Conservation (phyloP, 2,797 vertebrate species). For the Distichodus sexfasciatus region DNA sequence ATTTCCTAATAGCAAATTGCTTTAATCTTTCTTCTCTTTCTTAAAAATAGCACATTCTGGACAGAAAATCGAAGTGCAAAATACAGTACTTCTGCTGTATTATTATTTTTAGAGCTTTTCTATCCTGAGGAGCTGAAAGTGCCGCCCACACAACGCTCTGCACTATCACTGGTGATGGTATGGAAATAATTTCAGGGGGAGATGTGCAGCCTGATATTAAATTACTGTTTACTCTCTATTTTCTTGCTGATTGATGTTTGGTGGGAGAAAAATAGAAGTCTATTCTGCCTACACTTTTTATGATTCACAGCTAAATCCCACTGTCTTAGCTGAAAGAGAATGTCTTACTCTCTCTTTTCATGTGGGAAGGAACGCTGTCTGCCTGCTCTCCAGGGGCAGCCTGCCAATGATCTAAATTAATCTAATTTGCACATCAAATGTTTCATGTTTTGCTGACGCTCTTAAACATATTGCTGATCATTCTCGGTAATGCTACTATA, state of each 20-base stretch:
- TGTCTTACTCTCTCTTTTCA: conserved; percentile 16
- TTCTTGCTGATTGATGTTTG: conserved; percentile 24
- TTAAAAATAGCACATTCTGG: conserved; percentile 2
- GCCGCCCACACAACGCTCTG: conserved; percentile 38
- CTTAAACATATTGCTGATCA: conserved; percentile 44
- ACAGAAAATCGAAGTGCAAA: conserved; percentile 6
- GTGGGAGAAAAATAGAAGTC: conserved; percentile 17
- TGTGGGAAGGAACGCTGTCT: conserved; percentile 30
- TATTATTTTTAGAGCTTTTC: conserved; percentile 43
- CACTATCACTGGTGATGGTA: conserved; percentile 32
- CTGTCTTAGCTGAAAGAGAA: conserved; percentile 31
- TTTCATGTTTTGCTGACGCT: conserved; percentile 36
- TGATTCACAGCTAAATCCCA: conserved; percentile 37
- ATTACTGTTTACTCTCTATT: conserved; percentile 40
- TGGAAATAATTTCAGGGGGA: conserved; percentile 41
- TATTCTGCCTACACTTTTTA: conserved; percentile 38
- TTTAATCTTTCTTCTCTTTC: not conserved
- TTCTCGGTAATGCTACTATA: conserved; percentile 7
- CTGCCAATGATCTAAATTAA: conserved; percentile 43
- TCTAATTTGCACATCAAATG: conserved; percentile 51
- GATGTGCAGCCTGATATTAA: conserved; percentile 32
- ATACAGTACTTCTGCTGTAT: conserved; percentile 17
- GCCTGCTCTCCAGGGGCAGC: conserved; percentile 34
- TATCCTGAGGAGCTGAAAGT: conserved; percentile 30
- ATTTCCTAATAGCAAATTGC: not conserved